Base-by-base conservation (phyloP, 2,113 vertebrate species). In the Malurus cyaneus region DNA sequence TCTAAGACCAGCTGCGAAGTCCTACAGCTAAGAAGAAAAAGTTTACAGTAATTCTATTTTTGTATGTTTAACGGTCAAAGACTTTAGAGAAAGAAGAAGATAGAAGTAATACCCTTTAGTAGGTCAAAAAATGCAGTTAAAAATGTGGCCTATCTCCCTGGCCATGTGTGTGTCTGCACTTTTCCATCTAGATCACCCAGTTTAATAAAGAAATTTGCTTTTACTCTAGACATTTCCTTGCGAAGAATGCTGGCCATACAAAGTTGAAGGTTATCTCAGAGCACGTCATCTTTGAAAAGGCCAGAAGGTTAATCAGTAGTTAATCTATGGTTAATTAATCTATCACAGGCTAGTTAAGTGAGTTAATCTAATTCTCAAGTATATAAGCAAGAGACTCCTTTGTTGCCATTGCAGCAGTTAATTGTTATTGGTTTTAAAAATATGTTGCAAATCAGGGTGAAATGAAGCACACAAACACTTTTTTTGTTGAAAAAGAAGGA, bases 41-140 rank as follows among this genome's bases (percentile, higher is more conserved):
- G 14, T 82, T 93, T 94, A 85, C 25, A 82, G 28, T 79, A 78
- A 89, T 60, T 44, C 11, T 89, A 81, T 66, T 91, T 89, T 87
- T 66, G 50, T 72, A 85, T 56, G 29, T 65, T 78, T 87, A 91
- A 64, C 3, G 0, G 41, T 32, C 57, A 86, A 89, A 95, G 29
- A 8, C 20, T 71, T 79, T 18, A 73, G 14, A 64, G 65, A 70
- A 95, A 80, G 15, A 80, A 84, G 19, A 64, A 71, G 11, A 17
- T 78, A 80, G 62, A 64, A 34, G 7, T 50, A 66, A 67, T 74
- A 74, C 41, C 12, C 18, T 60, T 89, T 52, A 79, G 34, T 28
- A 84, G 39, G 25, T n/a, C 34, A 84, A 79, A 86, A 41, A 80
- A 62, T 46, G 29, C 21, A 42, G 29, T 52, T 62, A 54, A 92